A percentile compares a stretch with the other conserved stretches of the same genome.
Conservation (phyloP, 2,888 invertebrate species). For the Lacanobia oleracea region DNA sequence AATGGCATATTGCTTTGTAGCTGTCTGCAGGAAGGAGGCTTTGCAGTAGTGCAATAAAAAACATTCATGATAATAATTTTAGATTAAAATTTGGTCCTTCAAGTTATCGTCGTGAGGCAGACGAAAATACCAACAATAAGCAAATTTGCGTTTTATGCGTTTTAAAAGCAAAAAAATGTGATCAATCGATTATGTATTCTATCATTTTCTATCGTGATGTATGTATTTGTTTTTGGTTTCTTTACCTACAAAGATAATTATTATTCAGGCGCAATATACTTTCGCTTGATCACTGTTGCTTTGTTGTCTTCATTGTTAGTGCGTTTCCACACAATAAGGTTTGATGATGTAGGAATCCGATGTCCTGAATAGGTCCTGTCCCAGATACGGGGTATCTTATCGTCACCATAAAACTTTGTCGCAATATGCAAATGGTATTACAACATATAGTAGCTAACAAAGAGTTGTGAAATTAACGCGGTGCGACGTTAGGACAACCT, state of each 20-base stretch:
- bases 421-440: conserved; percentile 14
- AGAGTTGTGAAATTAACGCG: not conserved
- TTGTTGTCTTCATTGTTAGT: not conserved
- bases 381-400: conserved; percentile 44
- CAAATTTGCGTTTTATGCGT: not conserved
- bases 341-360: not conserved
- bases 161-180: not conserved
- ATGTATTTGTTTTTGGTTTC: too few relatives aligned
- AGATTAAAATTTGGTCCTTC: too few relatives aligned
- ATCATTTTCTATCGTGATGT: too few relatives aligned
- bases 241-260: not conserved
- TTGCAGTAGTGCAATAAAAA: too few relatives aligned
- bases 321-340: not conserved
- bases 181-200: too few relatives aligned
- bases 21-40: too few relatives aligned
- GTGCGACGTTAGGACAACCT: too few relatives aligned
- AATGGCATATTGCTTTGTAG: too few relatives aligned
- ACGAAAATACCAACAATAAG: not conserved
- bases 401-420: conserved; percentile 17
- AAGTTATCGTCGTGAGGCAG: not conserved
- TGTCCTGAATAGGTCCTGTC: conserved; percentile 46
- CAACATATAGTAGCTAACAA: not conserved
- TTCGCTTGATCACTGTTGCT: not conserved
- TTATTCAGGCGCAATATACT: not conserved
- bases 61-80: too few relatives aligned